Conservation (phyloP, 1,140 invertebrate species). For the Drosophila ohnishii region DNA sequence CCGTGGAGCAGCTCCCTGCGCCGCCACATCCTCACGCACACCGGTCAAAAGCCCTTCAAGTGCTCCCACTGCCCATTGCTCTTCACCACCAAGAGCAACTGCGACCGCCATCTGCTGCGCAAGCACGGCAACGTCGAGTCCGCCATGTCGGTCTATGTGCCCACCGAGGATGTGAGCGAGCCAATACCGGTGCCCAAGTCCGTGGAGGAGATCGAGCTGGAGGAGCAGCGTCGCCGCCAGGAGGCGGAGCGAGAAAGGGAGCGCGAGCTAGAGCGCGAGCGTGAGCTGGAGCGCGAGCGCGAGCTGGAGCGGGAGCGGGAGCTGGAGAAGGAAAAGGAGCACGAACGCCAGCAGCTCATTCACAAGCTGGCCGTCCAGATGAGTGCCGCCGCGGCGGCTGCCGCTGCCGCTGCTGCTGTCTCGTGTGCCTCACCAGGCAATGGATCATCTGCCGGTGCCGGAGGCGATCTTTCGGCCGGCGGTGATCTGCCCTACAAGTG, state of each 20-base stretch:
- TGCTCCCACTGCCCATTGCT: conserved; percentile 95
- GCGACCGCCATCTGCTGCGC: conserved; percentile 95
- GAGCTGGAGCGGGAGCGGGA: conserved; percentile 49
- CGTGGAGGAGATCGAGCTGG: conserved; percentile 77
- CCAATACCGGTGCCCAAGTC: conserved; percentile 81
- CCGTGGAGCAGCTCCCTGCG: conserved; percentile 97
- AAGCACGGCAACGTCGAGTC: conserved; percentile 89
- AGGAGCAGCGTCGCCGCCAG: conserved; percentile 71
- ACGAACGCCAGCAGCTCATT: conserved; percentile 34
- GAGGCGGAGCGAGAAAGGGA: conserved; percentile 51
- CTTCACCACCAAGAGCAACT: conserved; percentile 98
- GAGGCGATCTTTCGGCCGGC: conserved; percentile 44
- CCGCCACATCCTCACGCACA: conserved; percentile 96
- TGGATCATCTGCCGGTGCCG: conserved; percentile 1
- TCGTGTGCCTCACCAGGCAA: conserved; percentile 15
- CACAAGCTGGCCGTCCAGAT: conserved; percentile 45
- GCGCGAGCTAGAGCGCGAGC: conserved; percentile 36
- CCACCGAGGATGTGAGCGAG: conserved; percentile 80
- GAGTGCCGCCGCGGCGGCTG: conserved; percentile 20
- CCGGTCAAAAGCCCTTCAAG: conserved; percentile 97
- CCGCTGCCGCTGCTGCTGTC: conserved; percentile 47
- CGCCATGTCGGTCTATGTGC: conserved; percentile 81
- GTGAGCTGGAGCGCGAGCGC: conserved; percentile 19
- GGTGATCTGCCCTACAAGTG: conserved; percentile 94
- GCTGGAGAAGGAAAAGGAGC: conserved; percentile 46